Percentiles rank a stretch among this genome's conserved stretches.
phyloP scores from a whole-genome alignment of 2,113 vertebrate species.

The Otus sunia region DNA sequence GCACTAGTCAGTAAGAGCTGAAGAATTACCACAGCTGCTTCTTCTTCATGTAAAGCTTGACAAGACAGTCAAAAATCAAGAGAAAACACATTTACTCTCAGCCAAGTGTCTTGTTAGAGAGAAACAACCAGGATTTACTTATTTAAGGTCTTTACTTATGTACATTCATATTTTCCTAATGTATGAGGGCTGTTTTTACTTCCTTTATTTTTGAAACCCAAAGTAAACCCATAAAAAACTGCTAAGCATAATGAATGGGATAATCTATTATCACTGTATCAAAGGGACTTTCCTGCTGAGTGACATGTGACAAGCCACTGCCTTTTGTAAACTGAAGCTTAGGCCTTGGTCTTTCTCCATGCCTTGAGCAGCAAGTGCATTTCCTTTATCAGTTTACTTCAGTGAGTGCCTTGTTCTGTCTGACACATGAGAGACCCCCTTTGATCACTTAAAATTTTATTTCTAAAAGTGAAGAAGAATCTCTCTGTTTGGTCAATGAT shows the following conservation, averaged over 20 bases:
- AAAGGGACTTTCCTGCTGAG: neutral
- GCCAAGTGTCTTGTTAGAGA: neutral
- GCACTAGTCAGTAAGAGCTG: neutral
- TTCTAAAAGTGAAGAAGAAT: neutral
- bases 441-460: neutral
- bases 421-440: neutral
- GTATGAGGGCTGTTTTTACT: neutral
- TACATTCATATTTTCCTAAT: neutral
- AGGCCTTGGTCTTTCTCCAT: neutral
- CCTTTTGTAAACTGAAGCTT: neutral
- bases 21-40: neutral
- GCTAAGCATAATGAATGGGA: neutral
- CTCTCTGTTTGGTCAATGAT: neutral
- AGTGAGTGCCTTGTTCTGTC: neutral
- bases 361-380: neutral
- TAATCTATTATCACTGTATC: neutral
- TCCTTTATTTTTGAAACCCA: neutral
- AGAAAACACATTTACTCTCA: neutral
- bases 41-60: neutral
- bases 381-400: neutral
- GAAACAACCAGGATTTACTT: neutral
- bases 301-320: neutral
- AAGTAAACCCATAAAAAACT: neutral
- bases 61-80: neutral
- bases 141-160: neutral